Percentiles rank a stretch among this genome's conserved stretches.
These are phyloP conservation scores for Morpho helenor DNA, from an alignment of 2,888 invertebrate genomes.

Conservation along the genomic window DNA sequence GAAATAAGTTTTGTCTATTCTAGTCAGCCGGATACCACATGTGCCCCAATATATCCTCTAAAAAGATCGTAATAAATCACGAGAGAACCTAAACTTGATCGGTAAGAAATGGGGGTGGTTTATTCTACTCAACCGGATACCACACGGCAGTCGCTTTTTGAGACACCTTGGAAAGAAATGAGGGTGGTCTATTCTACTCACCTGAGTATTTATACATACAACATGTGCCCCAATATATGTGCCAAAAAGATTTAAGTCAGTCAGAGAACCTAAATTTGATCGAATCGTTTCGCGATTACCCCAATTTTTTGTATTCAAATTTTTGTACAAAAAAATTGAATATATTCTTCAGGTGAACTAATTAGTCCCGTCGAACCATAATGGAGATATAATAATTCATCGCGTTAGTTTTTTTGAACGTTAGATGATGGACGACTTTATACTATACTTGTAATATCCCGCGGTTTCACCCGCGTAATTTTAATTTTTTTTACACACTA, in stretches of 20 bases:
- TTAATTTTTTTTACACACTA: background rate
- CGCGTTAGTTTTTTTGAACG: constrained; percentile 25
- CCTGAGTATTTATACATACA: too few species aligned
- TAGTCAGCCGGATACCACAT: too few species aligned
- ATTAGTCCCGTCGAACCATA: constrained; percentile 64
- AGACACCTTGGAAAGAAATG: too few species aligned
- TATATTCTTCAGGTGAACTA: constrained; percentile 49
- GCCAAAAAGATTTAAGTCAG: constrained; percentile 1
- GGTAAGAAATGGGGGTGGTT: too few species aligned
- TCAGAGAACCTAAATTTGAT: constrained; percentile 19
- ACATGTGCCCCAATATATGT: background rate
- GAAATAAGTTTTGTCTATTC: too few species aligned
- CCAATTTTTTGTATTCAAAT: constrained; percentile 34
- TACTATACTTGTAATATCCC: constrained; percentile 9
- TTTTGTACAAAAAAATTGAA: constrained; percentile 33
- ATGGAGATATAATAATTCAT: constrained; percentile 63
- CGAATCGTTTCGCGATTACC: constrained; percentile 20
- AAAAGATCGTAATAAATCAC: too few species aligned
- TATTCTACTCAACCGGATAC: too few species aligned
- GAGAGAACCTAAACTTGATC: too few species aligned
- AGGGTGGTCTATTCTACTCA: too few species aligned
- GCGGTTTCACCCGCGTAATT: constrained; percentile 12
- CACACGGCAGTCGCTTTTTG: too few species aligned
- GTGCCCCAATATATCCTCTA: too few species aligned
- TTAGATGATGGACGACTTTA: constrained; percentile 24